A percentile compares a stretch with the other conserved stretches of the same genome.
Evolutionary conservation across 2,888 invertebrate species (phyloP).

Genomic region (Drosophila rubida): DNA sequence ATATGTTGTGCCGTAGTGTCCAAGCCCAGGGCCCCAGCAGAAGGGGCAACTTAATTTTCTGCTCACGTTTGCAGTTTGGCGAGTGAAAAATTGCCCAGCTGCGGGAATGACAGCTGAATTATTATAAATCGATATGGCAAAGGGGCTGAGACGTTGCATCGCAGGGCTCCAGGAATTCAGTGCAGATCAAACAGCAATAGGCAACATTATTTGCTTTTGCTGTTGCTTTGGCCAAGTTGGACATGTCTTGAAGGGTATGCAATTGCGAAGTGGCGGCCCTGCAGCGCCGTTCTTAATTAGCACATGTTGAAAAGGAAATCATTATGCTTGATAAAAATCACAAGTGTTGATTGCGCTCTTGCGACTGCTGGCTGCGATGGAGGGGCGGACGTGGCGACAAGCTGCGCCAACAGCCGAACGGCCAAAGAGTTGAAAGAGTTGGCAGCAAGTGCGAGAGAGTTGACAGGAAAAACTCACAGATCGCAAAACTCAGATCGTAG

Average conservation of each 20-base stretch:
- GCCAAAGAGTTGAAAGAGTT: not conserved
- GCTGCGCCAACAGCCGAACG: not conserved
- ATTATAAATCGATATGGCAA: conserved; percentile 81
- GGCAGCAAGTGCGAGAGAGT: conserved; percentile 71
- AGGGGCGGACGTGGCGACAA: not conserved
- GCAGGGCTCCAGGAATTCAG: not conserved
- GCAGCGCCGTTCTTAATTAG: conserved; percentile 63
- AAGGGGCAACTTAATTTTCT: conserved; percentile 76
- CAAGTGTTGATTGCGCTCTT: conserved; percentile 77
- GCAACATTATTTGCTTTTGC: conserved; percentile 24
- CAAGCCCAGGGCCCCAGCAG: not conserved
- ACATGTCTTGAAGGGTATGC: conserved; percentile 43
- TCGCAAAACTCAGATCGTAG: conserved; percentile 52
- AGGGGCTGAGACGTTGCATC: not conserved
- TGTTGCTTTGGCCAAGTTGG: conserved; percentile 1
- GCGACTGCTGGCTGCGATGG: conserved; percentile 1
- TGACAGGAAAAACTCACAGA: conserved; percentile 77
- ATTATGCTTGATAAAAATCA: conserved; percentile 80
- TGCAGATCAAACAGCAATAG: conserved; percentile 7
- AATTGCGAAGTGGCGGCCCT: not conserved
- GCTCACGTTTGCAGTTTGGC: conserved; percentile 80
- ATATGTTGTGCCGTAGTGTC: conserved; percentile 29
- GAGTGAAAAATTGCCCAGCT: conserved; percentile 76
- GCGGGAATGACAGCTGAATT: conserved; percentile 82
- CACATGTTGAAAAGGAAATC: conserved; percentile 82